Evolutionary conservation across 2,797 vertebrate species (phyloP).

Genomic region (Fratercula arctica): DNA sequence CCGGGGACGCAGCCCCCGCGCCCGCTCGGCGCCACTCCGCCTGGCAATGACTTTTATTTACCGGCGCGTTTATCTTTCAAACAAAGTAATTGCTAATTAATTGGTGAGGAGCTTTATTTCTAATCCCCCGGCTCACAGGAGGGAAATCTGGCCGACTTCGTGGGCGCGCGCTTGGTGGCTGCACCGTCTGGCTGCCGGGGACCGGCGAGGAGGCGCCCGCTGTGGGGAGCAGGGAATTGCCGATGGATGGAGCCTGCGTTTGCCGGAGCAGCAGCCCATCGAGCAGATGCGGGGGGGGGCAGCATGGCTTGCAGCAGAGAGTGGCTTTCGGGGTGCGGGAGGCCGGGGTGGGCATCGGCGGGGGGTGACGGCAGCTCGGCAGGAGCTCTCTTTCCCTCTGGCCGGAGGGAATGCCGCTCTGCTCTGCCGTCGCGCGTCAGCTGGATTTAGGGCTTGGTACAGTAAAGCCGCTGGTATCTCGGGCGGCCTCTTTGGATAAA

Average conservation of each 20-base stretch:
- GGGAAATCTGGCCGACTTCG: neutral
- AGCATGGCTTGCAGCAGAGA: too few species aligned
- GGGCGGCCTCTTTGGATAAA: neutral
- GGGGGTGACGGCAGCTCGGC: neutral
- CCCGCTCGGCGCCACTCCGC: fast-evolving
- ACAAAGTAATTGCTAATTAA: neutral
- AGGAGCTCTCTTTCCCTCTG: neutral
- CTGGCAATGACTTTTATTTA: neutral
- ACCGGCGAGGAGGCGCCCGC: neutral
- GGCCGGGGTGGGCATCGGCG: neutral
- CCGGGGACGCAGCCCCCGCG: fast-evolving
- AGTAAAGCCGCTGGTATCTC: neutral
- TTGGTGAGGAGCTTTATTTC: neutral
- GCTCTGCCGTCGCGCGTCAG: neutral
- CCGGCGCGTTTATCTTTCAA: neutral
- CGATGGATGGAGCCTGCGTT: neutral
- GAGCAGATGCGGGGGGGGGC: neutral
- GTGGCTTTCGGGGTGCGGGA: neutral
- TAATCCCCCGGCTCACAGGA: neutral
- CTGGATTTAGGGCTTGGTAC: neutral
- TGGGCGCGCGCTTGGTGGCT: neutral
- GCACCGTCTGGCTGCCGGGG: neutral
- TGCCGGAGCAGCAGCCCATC: neutral
- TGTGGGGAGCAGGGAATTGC: neutral
- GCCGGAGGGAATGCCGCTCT: neutral